Percentiles rank a stretch among this genome's conserved stretches.
Evolutionary conservation across 2,797 vertebrate species (phyloP).

Genomic region (Centroberyx gerrardi): DNA sequence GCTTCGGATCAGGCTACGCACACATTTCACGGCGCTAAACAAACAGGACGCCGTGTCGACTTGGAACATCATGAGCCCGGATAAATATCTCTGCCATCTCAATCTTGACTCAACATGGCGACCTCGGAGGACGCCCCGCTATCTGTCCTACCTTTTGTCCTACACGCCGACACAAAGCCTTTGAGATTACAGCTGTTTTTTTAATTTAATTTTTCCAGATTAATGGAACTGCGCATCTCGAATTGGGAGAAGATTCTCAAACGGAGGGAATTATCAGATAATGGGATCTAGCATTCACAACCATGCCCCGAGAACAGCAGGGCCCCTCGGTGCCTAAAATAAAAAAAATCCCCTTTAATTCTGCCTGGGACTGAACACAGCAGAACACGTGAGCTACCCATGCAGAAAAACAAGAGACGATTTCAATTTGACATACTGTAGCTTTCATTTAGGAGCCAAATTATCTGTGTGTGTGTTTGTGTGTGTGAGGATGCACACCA

Average conservation of each 20-base stretch:
- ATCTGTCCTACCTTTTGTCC: conserved; percentile 51
- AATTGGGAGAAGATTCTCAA: conserved; percentile 49
- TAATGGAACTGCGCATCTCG: conserved; percentile 63
- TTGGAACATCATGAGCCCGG: conserved; percentile 14
- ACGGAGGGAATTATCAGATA: conserved; percentile 64
- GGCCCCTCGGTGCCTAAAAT: conserved; percentile 48
- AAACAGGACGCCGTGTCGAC: conserved; percentile 19
- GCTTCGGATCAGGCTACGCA: conserved; percentile 23
- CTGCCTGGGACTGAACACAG: conserved; percentile 24
- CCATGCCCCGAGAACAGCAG: conserved; percentile 35
- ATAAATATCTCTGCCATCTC: conserved; percentile 39
- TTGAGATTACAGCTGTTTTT: conserved; percentile 41
- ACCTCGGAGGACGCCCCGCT: conserved; percentile 35
- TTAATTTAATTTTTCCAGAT: conserved; percentile 42
- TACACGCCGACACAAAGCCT: conserved; percentile 31
- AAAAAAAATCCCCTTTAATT: conserved; percentile 50
- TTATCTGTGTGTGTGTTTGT: conserved; percentile 1
- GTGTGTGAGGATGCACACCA: background rate
- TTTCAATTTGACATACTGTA: conserved; percentile 13
- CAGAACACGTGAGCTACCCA: conserved; percentile 25
- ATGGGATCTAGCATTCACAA: conserved; percentile 62
- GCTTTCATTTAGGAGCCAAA: conserved; percentile 34
- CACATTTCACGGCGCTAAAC: conserved; percentile 39
- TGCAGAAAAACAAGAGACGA: conserved; percentile 7
- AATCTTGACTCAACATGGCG: conserved; percentile 40